Conservation (phyloP, 2,888 invertebrate genomes). For the Dolomedes plantarius region DNA sequence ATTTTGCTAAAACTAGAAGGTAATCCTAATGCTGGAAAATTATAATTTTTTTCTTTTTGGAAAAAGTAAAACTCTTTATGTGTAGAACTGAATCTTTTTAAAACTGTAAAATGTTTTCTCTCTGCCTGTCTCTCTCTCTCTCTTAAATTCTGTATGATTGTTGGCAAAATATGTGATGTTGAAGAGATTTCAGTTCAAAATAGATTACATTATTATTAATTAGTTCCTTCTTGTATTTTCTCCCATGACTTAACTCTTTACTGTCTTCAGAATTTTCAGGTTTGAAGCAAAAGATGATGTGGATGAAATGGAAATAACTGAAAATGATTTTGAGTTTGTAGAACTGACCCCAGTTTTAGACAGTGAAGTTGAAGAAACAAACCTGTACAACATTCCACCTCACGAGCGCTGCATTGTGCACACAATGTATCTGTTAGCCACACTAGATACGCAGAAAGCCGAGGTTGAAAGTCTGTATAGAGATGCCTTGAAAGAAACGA, state of each 20-base stretch:
- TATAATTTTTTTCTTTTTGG: no score
- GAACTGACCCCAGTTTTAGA: constrained; percentile 8
- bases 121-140: no score
- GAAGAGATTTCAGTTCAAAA: no score
- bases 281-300: not conserved
- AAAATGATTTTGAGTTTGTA: constrained; percentile 11
- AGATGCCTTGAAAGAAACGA: not conserved
- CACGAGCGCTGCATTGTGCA: constrained; percentile 2
- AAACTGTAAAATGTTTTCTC: no score
- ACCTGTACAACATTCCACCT: constrained; percentile 1
- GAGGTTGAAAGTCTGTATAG: not conserved
- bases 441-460: constrained; percentile 1
- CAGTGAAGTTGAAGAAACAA: not conserved
- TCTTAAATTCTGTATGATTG: no score
- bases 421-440: constrained; percentile 17
- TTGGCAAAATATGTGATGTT: no score
- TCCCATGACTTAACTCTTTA: no score
- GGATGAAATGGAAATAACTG: constrained; percentile 1
- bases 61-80: no score
- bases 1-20: constrained; percentile 15
- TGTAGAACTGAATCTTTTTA: no score
- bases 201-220: no score
- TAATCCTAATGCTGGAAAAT: no score
- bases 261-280: not conserved
- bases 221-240: no score